A percentile compares a stretch with the other conserved stretches of the same genome.
Conservation (phyloP, 1,140 invertebrate species). For the Drosophila equinoxialis region DNA sequence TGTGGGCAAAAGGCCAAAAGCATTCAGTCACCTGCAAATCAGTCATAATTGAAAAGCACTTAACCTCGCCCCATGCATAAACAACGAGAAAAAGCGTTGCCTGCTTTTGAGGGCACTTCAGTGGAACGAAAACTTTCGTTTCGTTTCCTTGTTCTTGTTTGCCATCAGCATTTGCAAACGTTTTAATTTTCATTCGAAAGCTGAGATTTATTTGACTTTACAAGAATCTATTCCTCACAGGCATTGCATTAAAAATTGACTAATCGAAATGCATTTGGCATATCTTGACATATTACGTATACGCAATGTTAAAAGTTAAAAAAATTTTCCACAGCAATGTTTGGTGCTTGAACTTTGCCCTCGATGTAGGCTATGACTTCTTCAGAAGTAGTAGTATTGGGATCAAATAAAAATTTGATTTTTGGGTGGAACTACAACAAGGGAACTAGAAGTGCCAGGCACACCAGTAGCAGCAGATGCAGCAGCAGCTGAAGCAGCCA, state of each 20-base stretch:
- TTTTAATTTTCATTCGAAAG: conserved; percentile 44
- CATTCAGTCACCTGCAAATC: conserved; percentile 47
- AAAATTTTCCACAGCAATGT: too few relatives aligned
- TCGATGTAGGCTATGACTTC: too few relatives aligned
- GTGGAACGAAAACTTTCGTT: conserved; percentile 18
- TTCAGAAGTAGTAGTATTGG: too few relatives aligned
- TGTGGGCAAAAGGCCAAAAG: conserved; percentile 57
- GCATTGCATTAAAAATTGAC: conserved; percentile 40
- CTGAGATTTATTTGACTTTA: conserved; percentile 45
- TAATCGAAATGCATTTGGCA: conserved; percentile 18
- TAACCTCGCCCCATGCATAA: conserved; percentile 32
- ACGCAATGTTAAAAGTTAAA: conserved; percentile 35
- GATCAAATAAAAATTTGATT: too few relatives aligned
- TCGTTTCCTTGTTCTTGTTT: conserved; percentile 1
- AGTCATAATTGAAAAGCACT: conserved; percentile 74
- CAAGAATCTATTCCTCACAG: background rate
- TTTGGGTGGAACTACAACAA: too few relatives aligned
- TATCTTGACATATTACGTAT: conserved; percentile 36
- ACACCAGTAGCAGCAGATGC: too few relatives aligned
- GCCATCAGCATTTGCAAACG: conserved; percentile 35
- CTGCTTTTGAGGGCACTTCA: conserved; percentile 39
- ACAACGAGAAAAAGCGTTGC: conserved; percentile 36
- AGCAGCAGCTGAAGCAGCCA: too few relatives aligned
- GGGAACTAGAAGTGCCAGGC: too few relatives aligned
- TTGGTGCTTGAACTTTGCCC: too few relatives aligned